Conservation (phyloP, 2,113 vertebrate genomes). For the Tretioscincus oriximinensis region DNA sequence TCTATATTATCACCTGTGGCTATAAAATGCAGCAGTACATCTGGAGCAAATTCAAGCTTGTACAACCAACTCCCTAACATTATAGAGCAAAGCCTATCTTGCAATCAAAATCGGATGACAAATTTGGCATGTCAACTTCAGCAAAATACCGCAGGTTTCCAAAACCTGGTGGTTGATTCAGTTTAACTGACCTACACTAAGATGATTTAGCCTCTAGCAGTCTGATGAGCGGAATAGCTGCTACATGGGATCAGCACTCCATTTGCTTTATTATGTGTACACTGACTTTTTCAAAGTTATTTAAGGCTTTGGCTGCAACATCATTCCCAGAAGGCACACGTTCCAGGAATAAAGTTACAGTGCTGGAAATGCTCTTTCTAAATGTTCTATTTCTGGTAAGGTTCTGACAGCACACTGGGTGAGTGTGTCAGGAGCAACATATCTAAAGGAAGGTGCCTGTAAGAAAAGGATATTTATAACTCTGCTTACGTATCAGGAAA, state of each 20-base stretch:
- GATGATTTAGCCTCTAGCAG: background rate
- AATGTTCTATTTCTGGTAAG: slow-evolving; percentile 24
- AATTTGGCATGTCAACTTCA: background rate
- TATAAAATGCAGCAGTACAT: background rate
- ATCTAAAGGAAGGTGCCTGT: background rate
- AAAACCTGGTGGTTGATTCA: background rate
- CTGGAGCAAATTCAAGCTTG: background rate
- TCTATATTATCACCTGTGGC: background rate
- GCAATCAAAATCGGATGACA: background rate
- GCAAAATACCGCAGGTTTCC: background rate
- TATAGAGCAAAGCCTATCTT: background rate
- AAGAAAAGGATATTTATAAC: slow-evolving; percentile 38
- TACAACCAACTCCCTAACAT: background rate
- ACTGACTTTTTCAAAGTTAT: slow-evolving; percentile 30
- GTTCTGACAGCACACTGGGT: background rate
- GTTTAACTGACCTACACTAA: background rate
- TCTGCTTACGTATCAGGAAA: slow-evolving; percentile 20
- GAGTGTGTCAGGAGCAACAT: slow-evolving; percentile 3
- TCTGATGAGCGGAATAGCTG: slow-evolving; percentile 35
- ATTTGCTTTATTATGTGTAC: slow-evolving; percentile 26
- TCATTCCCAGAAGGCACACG: slow-evolving; percentile 19
- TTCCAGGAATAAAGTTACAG: slow-evolving; percentile 38
- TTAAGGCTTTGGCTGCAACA: slow-evolving; percentile 25
- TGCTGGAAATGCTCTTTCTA: slow-evolving; percentile 28
- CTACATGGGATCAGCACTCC: slow-evolving; percentile 30